Conservation (phyloP, 2,113 vertebrate genomes). For the Cyphomyrus plagiostoma region DNA sequence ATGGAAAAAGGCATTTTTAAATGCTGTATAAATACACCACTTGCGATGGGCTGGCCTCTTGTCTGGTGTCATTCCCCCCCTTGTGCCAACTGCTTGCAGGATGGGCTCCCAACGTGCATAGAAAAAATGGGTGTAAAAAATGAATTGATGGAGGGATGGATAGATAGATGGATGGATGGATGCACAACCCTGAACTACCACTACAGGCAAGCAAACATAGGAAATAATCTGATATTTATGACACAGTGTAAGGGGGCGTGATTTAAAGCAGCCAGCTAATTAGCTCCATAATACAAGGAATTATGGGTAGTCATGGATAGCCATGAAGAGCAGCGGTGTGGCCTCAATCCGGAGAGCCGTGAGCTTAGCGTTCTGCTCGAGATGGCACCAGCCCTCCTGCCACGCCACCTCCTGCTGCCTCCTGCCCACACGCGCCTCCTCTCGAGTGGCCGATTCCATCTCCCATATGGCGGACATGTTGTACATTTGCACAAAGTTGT, state of each 20-base stretch:
- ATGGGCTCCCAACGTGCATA: neutral
- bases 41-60: neutral
- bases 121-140: neutral
- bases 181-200: neutral
- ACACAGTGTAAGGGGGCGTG: neutral
- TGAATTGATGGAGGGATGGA: neutral
- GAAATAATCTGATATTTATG: neutral
- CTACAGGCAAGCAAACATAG: neutral
- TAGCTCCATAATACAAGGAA: neutral
- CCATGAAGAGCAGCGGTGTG: neutral
- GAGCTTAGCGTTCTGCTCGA: neutral
- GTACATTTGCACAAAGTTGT: slow-evolving; percentile 3
- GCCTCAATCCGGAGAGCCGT: neutral
- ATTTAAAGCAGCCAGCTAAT: neutral
- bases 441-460: neutral
- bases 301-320: neutral
- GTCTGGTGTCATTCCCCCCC: neutral
- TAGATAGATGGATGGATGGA: neutral
- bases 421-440: neutral
- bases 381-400: neutral
- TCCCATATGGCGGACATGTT: neutral
- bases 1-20: neutral
- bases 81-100: neutral
- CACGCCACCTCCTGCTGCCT: neutral
- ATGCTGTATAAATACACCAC: neutral